Base-by-base conservation (phyloP, 2,797 vertebrate genomes). In the Dryobates pubescens region DNA sequence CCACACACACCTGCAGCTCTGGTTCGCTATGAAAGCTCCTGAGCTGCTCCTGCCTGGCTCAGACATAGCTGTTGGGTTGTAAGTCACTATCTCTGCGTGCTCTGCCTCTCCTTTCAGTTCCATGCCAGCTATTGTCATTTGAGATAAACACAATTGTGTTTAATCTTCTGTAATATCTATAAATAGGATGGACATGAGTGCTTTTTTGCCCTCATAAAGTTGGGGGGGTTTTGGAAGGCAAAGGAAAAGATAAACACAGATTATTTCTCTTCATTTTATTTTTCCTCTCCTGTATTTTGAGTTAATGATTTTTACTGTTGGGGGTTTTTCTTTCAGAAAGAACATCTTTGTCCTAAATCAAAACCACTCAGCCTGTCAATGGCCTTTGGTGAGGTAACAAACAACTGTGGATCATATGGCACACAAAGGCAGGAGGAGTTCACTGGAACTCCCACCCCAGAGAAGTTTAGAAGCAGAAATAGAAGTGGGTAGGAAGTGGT, bases 391-490 rank as follows among this genome's bases (percentile, higher is more conserved):
- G 91, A 95, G 94, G 95, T 96, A 97, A 86, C 92, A 96, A 92
- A 93, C 90, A 96, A 95, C 88, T 90, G 92, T 86, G 88, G 67
- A 86, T 95, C 96, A 97, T 96, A 90, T 91, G 92, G 92, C 70
- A 94, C 82, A 95, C 91, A 95, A 94, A 96, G 88, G 94, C 96
- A 96, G 91, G 95, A 94, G 65, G 94, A 96, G 92, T 96, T 96
- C 92, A 96, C 92, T 95, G 92, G 94, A 94, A 86, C 76, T 94
- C 91, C 59, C 74, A 86, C 82, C 90, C 91, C 92, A 80, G 41
- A 93, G 83, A 92, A 93, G 90, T 91, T 89, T 82, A 85, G 89
- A 93, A 94, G 87, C 84, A 96, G 89, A 95, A 95, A 95, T 95
- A 90, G 89, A 92, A 91, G 71, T 47, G 77, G 41, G 76, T 96